Conservation (phyloP, 2,113 vertebrate genomes). For the Buteo buteo region DNA sequence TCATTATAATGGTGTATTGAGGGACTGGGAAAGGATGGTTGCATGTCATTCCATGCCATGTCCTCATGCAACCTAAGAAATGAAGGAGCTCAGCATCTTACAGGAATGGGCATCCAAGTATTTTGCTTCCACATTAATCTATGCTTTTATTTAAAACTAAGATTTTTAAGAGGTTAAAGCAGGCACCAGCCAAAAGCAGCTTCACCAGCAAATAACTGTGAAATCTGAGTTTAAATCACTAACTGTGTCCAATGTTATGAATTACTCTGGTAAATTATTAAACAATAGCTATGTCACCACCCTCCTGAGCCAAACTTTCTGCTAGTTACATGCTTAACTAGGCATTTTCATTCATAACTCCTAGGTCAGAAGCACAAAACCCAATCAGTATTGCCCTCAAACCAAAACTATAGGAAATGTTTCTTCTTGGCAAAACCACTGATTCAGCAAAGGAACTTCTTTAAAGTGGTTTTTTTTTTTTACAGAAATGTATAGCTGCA, state of each 20-base stretch:
- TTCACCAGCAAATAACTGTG: background rate
- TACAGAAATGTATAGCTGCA: background rate
- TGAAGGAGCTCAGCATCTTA: background rate
- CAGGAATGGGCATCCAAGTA: background rate
- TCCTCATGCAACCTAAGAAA: background rate
- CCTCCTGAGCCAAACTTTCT: background rate
- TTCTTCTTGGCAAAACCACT: background rate
- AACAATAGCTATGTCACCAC: background rate
- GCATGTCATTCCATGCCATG: background rate
- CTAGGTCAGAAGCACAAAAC: background rate
- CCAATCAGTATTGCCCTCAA: background rate
- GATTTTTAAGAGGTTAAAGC: background rate
- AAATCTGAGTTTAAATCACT: background rate
- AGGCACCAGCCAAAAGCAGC: background rate
- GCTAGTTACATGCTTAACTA: background rate
- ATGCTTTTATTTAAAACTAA: background rate
- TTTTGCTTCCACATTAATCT: background rate
- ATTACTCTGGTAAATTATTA: slow-evolving; percentile 6
- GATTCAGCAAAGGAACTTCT: background rate
- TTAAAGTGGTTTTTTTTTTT: background rate
- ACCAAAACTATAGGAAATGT: background rate
- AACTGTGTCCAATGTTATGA: background rate
- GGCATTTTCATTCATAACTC: background rate
- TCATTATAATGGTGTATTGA: accelerated
- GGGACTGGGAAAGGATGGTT: background rate